Conservation (phyloP, 2,797 vertebrate species). For the Neosilurus mollespiculum region DNA sequence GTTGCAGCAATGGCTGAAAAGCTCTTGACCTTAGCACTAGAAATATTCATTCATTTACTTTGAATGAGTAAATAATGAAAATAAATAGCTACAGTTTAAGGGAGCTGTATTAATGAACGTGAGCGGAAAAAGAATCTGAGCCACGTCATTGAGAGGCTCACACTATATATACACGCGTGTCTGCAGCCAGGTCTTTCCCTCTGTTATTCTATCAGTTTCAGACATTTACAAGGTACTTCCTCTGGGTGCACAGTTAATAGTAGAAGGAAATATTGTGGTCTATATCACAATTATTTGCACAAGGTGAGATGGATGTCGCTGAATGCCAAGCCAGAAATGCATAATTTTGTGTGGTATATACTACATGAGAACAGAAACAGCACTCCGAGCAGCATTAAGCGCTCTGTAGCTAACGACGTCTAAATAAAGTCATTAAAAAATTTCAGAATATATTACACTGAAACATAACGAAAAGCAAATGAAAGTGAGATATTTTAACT, state of each 20-base stretch:
- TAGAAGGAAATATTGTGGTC: not conserved
- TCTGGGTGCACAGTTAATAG: constrained; percentile 25
- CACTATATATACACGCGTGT: not conserved
- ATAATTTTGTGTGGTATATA: no score
- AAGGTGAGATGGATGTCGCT: no score
- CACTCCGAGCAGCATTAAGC: no score
- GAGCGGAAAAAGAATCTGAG: constrained; percentile 2
- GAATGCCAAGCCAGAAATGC: no score
- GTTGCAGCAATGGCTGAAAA: constrained; percentile 3
- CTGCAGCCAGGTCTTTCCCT: constrained; percentile 4
- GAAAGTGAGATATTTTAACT: no score
- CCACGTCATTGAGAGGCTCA: not conserved
- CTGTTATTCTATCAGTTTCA: constrained; percentile 22
- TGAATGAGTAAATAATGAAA: constrained; percentile 33
- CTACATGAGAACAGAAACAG: no score
- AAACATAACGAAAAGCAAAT: no score
- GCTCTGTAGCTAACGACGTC: no score
- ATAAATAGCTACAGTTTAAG: constrained; percentile 7
- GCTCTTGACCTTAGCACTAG: constrained; percentile 22
- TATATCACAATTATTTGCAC: not conserved
- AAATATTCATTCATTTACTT: not conserved
- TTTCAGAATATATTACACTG: no score
- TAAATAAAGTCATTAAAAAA: no score
- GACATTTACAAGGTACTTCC: constrained; percentile 18
- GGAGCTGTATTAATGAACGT: not conserved